Evolutionary conservation across 1,140 invertebrate genomes (phyloP), one percentile per base, ranked within the genome.

Genomic region (Procambarus virginalis): DNA sequence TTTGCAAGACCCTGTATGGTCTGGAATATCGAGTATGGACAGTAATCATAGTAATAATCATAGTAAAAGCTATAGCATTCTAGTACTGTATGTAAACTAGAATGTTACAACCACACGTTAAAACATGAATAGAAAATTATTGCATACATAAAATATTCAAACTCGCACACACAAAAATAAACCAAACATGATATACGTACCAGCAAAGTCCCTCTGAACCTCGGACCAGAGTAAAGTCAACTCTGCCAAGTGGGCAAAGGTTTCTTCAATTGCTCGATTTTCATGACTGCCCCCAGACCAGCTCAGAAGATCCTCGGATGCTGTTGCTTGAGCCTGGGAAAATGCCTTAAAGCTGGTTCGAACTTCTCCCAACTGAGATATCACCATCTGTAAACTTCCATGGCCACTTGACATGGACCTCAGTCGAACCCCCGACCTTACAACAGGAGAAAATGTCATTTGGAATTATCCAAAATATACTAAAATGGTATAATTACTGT

Each of bases 201-300:
- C 93, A 84, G 93, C 91, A 92, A 95, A 95, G 87, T 95, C 94
- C 80, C 93, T 94, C 92, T 95, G 95, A n/a, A 94, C 94, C 90
- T 95, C 94, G 51, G 94, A 94, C 94, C 95, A 95, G 51, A 95
- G 89, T 34, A 93, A 79, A 91, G 94, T 94, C 58, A 95, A 92
- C 91, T 95, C 95, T 45, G 93, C 93, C 55, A 95, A 92, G 51
- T 94, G 94, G 83, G 93, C 93, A 92, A 94, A 94, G 6, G 94
- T 94, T 92, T 95, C 95, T 93, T 94, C 94, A 76, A 95, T 93
- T 12, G 95, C 95, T 90, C 94, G 91, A 92, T 95, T 95, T 93
- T 95, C 94, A 92, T 94, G 94, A 9, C 91, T 91, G 6, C 91
- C 92, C n/a, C 94, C 93, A 1, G 83, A 58, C 95, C 95, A 95